phyloP scores from a whole-genome alignment of 2,113 vertebrate genomes.

The Pygoscelis antarcticus region DNA sequence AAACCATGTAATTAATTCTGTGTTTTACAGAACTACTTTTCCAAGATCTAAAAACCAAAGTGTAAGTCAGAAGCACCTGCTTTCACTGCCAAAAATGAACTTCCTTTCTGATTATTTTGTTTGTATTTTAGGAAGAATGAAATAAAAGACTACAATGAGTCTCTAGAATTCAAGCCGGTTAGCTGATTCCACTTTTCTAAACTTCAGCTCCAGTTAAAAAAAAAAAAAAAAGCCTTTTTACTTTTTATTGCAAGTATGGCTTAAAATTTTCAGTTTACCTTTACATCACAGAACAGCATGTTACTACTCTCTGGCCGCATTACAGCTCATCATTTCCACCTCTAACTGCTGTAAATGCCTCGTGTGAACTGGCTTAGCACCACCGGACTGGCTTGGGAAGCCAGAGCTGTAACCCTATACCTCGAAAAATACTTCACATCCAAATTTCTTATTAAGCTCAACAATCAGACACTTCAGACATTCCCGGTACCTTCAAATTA shows the following conservation, averaged over 20 bases:
- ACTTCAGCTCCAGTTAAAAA: not conserved
- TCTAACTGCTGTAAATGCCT: conserved; percentile 9
- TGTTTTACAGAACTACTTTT: not conserved
- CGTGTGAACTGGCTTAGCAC: conserved; percentile 2
- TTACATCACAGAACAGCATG: not conserved
- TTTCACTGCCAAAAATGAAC: not conserved
- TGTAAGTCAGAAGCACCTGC: not conserved
- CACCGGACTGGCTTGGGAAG: not conserved
- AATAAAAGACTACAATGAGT: not conserved
- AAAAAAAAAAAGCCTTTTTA: not conserved
- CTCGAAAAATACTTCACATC: too few species aligned
- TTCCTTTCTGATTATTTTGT: not conserved
- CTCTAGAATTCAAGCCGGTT: not conserved
- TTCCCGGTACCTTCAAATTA: too few species aligned
- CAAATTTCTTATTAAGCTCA: too few species aligned
- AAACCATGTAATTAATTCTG: not conserved
- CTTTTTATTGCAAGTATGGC: not conserved
- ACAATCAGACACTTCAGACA: too few species aligned
- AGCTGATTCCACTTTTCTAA: not conserved
- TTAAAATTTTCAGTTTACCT: not conserved
- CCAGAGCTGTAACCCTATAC: conserved; percentile 3
- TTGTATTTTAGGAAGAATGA: not conserved
- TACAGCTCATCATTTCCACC: conserved; percentile 16
- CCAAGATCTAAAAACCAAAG: not conserved
- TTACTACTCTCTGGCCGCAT: not conserved